These are phyloP conservation scores for Bolborhynchus lineola DNA, from an alignment of 2,113 vertebrate genomes.

Conservation along the genomic window DNA sequence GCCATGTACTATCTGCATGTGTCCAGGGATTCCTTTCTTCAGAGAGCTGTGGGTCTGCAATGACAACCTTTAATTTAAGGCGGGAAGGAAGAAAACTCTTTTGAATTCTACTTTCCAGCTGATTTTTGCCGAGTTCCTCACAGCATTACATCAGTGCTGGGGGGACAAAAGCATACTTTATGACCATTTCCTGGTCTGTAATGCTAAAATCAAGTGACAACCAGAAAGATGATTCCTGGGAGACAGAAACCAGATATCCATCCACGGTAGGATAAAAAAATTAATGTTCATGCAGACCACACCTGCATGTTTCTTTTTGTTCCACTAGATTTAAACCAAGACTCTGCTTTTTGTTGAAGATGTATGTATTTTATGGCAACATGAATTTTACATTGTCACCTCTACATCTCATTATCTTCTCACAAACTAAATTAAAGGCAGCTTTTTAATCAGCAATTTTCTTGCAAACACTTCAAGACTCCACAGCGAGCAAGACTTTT, in stretches of 20 bases:
- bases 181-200: not conserved
- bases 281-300: not conserved
- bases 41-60: not conserved
- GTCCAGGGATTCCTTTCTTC: not conserved
- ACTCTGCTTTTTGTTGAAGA: not conserved
- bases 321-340: not conserved
- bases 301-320: not conserved
- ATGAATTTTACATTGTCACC: not conserved
- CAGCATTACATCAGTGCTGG: not conserved
- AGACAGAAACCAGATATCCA: not conserved
- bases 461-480: not conserved
- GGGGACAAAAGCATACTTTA: not conserved
- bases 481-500: not conserved
- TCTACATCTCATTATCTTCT: not conserved
- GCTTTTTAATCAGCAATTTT: not conserved
- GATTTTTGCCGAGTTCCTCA: not conserved
- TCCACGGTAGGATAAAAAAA: not conserved
- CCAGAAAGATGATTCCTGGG: not conserved
- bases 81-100: not conserved
- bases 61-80: not conserved
- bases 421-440: not conserved
- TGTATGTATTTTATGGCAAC: not conserved
- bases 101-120: not conserved
- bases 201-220: not conserved
- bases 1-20: not conserved